These are phyloP conservation scores for Phalacrocorax carbo DNA, from an alignment of 2,113 vertebrate genomes.

Conservation along the genomic window DNA sequence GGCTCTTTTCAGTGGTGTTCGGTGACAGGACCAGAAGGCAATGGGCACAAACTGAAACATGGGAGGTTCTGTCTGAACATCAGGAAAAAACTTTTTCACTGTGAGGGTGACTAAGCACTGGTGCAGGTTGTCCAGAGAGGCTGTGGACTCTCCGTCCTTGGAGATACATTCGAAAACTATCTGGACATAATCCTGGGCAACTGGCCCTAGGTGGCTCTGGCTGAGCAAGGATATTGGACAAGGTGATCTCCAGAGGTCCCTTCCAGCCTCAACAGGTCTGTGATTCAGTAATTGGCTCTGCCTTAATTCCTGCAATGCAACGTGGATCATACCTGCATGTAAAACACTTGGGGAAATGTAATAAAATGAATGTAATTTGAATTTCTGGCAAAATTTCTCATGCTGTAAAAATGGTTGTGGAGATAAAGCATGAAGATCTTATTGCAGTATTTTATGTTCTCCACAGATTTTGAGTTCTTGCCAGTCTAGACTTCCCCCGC, in stretches of 20 bases:
- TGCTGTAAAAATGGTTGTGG: neutral
- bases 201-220: neutral
- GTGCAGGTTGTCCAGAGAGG: neutral
- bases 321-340: neutral
- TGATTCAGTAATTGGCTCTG: neutral
- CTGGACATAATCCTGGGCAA: neutral
- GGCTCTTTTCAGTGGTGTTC: neutral
- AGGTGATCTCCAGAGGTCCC: neutral
- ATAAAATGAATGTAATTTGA: neutral
- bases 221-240: neutral
- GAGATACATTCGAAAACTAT: neutral
- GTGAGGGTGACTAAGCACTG: neutral
- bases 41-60: neutral
- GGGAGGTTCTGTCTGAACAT: neutral
- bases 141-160: neutral
- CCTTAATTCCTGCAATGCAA: neutral
- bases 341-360: neutral
- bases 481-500: constrained; percentile 25
- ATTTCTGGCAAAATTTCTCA: neutral
- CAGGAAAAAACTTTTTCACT: neutral
- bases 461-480: constrained; percentile 24
- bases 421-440: neutral
- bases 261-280: neutral
- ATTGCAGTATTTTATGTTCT: neutral
- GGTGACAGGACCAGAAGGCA: neutral